These are phyloP conservation scores for Notarius lentiginosus DNA, from an alignment of 2,113 vertebrate species.

Conservation along the genomic window DNA sequence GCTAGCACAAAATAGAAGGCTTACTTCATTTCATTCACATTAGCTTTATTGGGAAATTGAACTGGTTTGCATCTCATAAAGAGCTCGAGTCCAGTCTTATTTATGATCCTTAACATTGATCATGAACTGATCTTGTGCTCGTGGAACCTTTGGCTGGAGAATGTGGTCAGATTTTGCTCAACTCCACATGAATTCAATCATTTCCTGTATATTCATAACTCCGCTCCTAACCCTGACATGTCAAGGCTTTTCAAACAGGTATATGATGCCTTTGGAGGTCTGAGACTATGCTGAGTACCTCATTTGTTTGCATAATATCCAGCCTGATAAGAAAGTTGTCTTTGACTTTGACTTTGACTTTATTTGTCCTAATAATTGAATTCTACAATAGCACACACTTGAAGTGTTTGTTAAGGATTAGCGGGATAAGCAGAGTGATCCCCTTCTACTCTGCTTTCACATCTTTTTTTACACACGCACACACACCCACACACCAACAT, in stretches of 20 bases:
- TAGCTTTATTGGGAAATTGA: not conserved
- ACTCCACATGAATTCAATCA: not conserved
- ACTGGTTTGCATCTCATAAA: not conserved
- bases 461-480: not conserved
- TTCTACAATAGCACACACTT: slow-evolving; percentile 9
- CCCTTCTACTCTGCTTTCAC: not conserved
- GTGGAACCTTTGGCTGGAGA: not conserved
- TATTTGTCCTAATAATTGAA: slow-evolving; percentile 21
- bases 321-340: not conserved
- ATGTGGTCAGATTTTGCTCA: not conserved
- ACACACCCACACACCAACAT: not conserved
- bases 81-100: not conserved
- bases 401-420: slow-evolving; percentile 18
- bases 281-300: not conserved
- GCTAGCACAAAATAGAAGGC: not conserved
- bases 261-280: not conserved
- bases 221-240: not conserved
- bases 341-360: slow-evolving; percentile 8
- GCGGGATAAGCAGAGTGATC: not conserved
- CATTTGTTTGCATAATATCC: not conserved
- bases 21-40: not conserved
- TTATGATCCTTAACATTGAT: not conserved
- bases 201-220: not conserved
- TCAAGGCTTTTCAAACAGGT: not conserved
- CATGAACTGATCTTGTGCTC: not conserved